Evolutionary conservation across 2,888 invertebrate species (phyloP).

Genomic region (Drosophila kambysellisi): DNA sequence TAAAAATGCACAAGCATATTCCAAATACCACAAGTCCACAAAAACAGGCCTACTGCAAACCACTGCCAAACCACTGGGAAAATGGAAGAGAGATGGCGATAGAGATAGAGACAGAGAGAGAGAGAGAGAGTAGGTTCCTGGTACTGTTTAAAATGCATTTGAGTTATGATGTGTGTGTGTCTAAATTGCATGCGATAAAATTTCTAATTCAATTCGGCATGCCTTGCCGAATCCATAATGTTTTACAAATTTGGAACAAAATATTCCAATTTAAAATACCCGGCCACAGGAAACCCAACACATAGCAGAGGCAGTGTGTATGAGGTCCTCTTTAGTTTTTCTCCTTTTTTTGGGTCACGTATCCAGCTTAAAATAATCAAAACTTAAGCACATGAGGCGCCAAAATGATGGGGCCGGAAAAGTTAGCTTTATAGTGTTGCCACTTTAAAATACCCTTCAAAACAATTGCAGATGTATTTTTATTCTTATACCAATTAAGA

Average conservation of each 20-base stretch:
- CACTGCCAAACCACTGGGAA: not conserved
- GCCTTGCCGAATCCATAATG: conserved; percentile 43
- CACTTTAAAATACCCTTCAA: conserved; percentile 10
- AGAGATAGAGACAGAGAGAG: not conserved
- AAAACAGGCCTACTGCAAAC: conserved; percentile 7
- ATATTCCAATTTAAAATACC: conserved; percentile 37
- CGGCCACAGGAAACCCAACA: not conserved
- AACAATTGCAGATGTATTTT: not conserved
- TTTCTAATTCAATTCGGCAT: conserved; percentile 70
- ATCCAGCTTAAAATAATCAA: conserved; percentile 36
- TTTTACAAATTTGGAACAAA: conserved; percentile 36
- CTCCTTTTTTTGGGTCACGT: conserved; percentile 14
- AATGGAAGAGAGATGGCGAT: not conserved
- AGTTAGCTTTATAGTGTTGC: not conserved
- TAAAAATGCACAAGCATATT: conserved; percentile 66
- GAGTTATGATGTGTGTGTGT: conserved; percentile 25
- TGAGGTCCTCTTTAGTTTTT: not conserved
- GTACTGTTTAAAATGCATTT: conserved; percentile 56
- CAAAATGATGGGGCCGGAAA: conserved; percentile 22
- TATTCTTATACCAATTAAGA: not conserved
- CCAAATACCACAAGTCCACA: conserved; percentile 22
- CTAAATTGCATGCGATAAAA: conserved; percentile 61
- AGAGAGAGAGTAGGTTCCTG: not conserved
- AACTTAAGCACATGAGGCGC: conserved; percentile 21
- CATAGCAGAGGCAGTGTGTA: not conserved